Conservation (phyloP, 2,113 vertebrate genomes). For the Myocastor coypus region DNA sequence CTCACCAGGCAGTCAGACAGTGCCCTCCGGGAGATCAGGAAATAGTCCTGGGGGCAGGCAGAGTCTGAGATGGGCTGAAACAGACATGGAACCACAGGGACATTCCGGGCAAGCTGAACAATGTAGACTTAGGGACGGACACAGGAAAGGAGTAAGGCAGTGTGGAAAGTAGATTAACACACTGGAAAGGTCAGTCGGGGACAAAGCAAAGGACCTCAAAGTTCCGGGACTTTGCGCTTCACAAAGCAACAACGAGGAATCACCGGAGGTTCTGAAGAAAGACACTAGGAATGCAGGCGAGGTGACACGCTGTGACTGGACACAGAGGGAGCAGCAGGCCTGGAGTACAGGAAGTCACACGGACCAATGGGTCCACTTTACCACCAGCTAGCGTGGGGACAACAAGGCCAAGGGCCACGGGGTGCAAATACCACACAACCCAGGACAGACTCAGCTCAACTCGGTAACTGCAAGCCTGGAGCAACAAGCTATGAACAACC, state of each 20-base stretch:
- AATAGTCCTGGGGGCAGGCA: background rate
- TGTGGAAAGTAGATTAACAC: slow-evolving; percentile 51
- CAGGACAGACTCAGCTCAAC: background rate
- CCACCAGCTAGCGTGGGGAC: background rate
- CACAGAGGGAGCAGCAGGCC: background rate
- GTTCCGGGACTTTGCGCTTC: slow-evolving; percentile 29
- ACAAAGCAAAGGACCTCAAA: background rate
- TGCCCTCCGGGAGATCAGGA: background rate
- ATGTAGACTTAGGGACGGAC: background rate
- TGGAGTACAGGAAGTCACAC: background rate
- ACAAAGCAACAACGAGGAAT: slow-evolving; percentile 51
- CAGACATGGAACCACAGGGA: background rate
- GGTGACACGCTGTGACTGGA: background rate
- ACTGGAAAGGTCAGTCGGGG: slow-evolving; percentile 9
- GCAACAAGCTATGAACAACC: background rate
- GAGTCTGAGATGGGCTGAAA: background rate
- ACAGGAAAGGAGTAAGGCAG: slow-evolving; percentile 2
- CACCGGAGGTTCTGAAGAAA: background rate
- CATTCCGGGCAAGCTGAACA: slow-evolving; percentile 44
- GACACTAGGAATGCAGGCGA: background rate
- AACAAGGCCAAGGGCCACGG: background rate
- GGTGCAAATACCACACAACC: background rate
- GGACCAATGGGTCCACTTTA: background rate
- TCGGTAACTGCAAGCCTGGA: background rate
- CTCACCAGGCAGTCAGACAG: background rate